Base-by-base conservation (phyloP, 2,113 vertebrate genomes). In the Nothocercus julius region DNA sequence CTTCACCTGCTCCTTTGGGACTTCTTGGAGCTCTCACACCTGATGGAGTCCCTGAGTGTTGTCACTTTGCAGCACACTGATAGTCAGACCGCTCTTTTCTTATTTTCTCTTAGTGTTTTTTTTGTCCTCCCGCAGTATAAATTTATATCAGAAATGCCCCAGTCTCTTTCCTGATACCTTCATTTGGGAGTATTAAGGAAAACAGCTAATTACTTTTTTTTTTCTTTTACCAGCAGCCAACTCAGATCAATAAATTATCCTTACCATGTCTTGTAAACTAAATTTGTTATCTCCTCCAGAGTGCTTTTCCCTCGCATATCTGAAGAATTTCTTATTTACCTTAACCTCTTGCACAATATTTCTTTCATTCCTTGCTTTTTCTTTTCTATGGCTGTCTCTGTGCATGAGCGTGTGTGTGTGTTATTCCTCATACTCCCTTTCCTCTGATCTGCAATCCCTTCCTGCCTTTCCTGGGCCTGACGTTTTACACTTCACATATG, bases 151-250 rank as follows among this genome's bases (percentile, higher is more conserved):
- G 47, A 34, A 88, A 64, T 92, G 42, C 47, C 40, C 58, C 87
- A 67, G 45, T 70, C 61, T 92, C 76, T 91, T 58, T 94, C 47
- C 30, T 88, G 25, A 36, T 78, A 47, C 53, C 5, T 63, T 94
- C 27, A 80, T 96, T 82, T 73, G 73, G 82, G 87, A 95, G 22
- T 88, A 91, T 86, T 96, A 94, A 90, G 79, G 69, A 92, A 96
- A 96, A 94, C 18, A 89, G 70, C 61, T 77, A 61, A 85, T 91
- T 78, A 13, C 51, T 28, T 94, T 59, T 72, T 63, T 96, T 88
- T 58, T 11, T 47, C 67, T 83, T 88, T 90, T 96, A 77, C n/a
- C 24, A 53, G 53, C 42, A 49, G 38, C 73, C 69, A 88, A 62
- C 51, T 85, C 47, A 74, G 82, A 82, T 92, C 88, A 92, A 95